Conservation (phyloP, 2,888 invertebrate genomes). For the Oxystoma pomonae region DNA sequence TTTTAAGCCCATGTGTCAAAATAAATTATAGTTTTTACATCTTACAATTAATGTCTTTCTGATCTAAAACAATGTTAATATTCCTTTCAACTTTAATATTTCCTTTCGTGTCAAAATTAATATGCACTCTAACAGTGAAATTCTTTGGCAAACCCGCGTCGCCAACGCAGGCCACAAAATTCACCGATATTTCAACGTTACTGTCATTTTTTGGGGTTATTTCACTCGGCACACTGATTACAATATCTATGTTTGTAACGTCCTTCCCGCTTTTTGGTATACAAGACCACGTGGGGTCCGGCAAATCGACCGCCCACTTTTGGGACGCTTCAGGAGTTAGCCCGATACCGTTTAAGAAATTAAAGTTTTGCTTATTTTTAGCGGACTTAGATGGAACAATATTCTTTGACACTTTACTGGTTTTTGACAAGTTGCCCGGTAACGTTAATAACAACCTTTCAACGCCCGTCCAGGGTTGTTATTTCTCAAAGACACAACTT, state of each 20-base stretch:
- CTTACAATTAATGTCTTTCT: too few relatives aligned
- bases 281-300: conserved; percentile 41
- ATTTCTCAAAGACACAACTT: too few relatives aligned
- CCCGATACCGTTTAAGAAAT: conserved; percentile 48
- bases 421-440: neutral
- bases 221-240: conserved; percentile 40
- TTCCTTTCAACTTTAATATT: neutral
- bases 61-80: neutral
- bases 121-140: conserved; percentile 34
- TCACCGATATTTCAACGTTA: conserved; percentile 37
- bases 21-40: too few relatives aligned
- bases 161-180: conserved; percentile 41
- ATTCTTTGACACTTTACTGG: conserved; percentile 1
- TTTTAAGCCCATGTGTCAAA: too few relatives aligned
- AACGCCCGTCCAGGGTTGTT: conserved; percentile 29
- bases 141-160: conserved; percentile 42
- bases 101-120: neutral
- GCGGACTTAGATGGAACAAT: conserved; percentile 13
- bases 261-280: conserved; percentile 38
- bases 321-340: conserved; percentile 55
- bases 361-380: conserved; percentile 32
- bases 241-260: conserved; percentile 36
- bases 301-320: conserved; percentile 48
- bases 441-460: conserved; percentile 34
- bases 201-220: conserved; percentile 26